Evolutionary conservation across 2,888 invertebrate species (phyloP).

Genomic region (Thereva nobilitata): DNA sequence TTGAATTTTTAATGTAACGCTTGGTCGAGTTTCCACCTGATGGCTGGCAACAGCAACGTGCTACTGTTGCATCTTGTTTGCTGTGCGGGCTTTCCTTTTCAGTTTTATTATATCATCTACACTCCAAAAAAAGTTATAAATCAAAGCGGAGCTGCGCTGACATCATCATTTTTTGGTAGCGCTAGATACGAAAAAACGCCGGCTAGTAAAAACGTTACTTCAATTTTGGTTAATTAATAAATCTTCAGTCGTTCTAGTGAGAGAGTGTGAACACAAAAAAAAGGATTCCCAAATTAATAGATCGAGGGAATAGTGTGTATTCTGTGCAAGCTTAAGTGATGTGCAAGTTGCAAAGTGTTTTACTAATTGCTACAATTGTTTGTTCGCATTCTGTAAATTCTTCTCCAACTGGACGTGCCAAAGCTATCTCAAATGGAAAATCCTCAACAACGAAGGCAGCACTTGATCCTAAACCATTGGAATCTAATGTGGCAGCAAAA

Average conservation of each 20-base stretch:
- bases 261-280: no score
- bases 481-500: constrained; percentile 3
- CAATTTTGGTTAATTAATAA: no score
- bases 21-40: constrained; percentile 8
- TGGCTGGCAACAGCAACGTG: background rate
- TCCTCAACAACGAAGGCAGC: background rate
- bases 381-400: background rate
- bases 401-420: constrained; percentile 1
- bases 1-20: constrained; percentile 1
- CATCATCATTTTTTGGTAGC: background rate
- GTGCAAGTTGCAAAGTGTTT: constrained; percentile 16
- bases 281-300: background rate
- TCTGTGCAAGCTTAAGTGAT: constrained; percentile 10
- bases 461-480: constrained; percentile 7
- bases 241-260: no score
- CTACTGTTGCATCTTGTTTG: constrained; percentile 11
- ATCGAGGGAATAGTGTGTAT: background rate
- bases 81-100: constrained; percentile 11
- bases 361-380: constrained; percentile 1
- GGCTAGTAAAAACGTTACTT: background rate
- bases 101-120: constrained; percentile 6
- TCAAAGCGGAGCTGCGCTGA: constrained; percentile 1
- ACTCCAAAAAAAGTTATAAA: constrained; percentile 4
- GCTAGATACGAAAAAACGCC: constrained; percentile 1
- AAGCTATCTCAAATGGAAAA: constrained; percentile 8